These are phyloP conservation scores for Trichonephila clavipes DNA, from an alignment of 1,140 invertebrate genomes.

Conservation along the genomic window DNA sequence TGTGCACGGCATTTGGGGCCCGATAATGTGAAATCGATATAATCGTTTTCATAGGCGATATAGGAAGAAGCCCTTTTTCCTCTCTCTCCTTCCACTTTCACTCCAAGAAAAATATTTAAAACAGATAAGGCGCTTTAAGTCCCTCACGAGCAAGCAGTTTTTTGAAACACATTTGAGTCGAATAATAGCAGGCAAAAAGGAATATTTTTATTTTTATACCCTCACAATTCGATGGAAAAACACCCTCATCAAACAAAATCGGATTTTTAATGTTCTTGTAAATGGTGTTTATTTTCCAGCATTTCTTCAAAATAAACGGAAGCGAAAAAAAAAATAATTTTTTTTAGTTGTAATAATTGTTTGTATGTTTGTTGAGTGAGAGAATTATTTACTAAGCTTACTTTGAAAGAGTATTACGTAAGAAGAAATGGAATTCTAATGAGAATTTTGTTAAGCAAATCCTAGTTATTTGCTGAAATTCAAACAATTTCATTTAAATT, in stretches of 20 bases:
- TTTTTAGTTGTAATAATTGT: neutral
- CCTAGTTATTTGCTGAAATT: too few relatives aligned
- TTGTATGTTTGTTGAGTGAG: too few relatives aligned
- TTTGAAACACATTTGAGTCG: slow-evolving; percentile 27
- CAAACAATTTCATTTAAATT: too few relatives aligned
- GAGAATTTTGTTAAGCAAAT: too few relatives aligned
- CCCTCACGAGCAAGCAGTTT: neutral
- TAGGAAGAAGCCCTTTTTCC: neutral
- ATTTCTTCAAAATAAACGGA: neutral
- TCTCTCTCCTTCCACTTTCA: neutral
- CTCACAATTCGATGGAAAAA: neutral
- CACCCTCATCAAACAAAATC: neutral
- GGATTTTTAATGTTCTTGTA: neutral
- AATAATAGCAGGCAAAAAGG: slow-evolving; percentile 6
- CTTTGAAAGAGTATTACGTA: too few relatives aligned
- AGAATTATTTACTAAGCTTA: too few relatives aligned
- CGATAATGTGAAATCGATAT: slow-evolving; percentile 75
- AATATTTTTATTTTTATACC: neutral
- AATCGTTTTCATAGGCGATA: slow-evolving; percentile 64
- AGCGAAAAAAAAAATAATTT: neutral
- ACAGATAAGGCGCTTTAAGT: slow-evolving; percentile 59
- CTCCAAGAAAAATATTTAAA: slow-evolving; percentile 67
- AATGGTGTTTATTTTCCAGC: neutral
- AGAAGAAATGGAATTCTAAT: too few relatives aligned
- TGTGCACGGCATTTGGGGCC: slow-evolving; percentile 19